Base-by-base conservation (phyloP, 2,797 vertebrate species). In the Micrastur ruficollis region DNA sequence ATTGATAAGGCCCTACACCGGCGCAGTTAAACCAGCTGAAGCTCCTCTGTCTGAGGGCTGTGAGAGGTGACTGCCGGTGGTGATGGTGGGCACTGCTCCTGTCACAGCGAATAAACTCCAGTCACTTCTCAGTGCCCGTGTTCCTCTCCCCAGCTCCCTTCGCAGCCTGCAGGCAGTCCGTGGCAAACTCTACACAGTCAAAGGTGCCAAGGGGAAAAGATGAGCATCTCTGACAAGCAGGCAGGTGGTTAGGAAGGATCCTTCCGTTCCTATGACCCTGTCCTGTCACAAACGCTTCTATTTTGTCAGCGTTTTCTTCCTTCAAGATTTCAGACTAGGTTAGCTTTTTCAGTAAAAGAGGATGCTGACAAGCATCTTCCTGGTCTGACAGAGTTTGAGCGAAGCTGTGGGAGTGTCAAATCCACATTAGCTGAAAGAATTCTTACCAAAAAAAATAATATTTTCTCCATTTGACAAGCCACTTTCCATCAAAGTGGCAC, bases 281-380 rank as follows among this genome's bases (percentile, higher is more conserved):
- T 78, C 92, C 93, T 93, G 78, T 95, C 95, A 95, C 68, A 92
- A 93, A 75, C 74, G 44, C 47, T 96, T 94, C 59, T 90, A 89
- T 93, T 89, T 83, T 89, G 86, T 93, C 75, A 79, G 62, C 31
- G 74, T 85, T 89, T 93, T 93, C 65, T 67, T 84, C 63, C 78
- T 90, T 85, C 59, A 65, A 78, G 85, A 71, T 78, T 94, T 95
- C 81, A 91, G 91, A 63, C 40, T 78, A 74, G 61, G 76, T 87
- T 94, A 90, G 67, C 49, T 95, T 68, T 68, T 68, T 18, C 68
- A 84, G 80, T 62, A 78, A 61, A 80, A 89, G 52, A 61, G 3
- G 21, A 71, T 73, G 71, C 86, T 76, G 83, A 93, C 61, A 82
- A 96, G 87, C 22, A 81, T 82, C 56, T 67, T 89, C 40, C 46